phyloP scores from a whole-genome alignment of 2,113 vertebrate species.

The Mystacornis crossleyi region DNA sequence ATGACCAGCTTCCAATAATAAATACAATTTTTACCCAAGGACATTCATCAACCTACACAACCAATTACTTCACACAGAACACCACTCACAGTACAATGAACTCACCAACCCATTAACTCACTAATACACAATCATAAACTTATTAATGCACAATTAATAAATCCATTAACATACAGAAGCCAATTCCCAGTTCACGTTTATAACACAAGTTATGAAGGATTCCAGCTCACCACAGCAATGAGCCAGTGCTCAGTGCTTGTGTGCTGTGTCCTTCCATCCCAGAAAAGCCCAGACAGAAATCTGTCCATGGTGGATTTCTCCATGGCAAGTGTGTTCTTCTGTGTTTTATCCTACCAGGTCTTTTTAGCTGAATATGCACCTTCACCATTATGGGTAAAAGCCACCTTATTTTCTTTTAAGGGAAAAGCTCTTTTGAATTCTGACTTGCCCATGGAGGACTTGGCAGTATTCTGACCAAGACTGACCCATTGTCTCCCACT shows the following conservation, averaged over 20 bases:
- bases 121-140: too few species aligned
- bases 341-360: background rate
- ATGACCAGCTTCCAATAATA: too few species aligned
- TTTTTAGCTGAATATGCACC: background rate
- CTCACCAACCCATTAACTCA: too few species aligned
- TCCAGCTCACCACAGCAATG: rapidly evolving
- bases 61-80: too few species aligned
- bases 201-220: background rate
- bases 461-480: background rate
- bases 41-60: too few species aligned
- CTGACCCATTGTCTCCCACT: background rate
- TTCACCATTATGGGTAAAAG: background rate
- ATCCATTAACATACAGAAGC: too few species aligned
- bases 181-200: too few species aligned
- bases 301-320: background rate
- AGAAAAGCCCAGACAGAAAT: background rate
- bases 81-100: too few species aligned
- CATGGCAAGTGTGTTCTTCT: background rate
- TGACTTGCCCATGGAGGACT: background rate
- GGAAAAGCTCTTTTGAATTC: background rate
- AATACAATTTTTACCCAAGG: too few species aligned
- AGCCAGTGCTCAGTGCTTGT: background rate
- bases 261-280: background rate
- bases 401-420: background rate
- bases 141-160: too few species aligned